phyloP scores from a whole-genome alignment of 2,888 invertebrate genomes.

The Leptothorax acervorum region DNA sequence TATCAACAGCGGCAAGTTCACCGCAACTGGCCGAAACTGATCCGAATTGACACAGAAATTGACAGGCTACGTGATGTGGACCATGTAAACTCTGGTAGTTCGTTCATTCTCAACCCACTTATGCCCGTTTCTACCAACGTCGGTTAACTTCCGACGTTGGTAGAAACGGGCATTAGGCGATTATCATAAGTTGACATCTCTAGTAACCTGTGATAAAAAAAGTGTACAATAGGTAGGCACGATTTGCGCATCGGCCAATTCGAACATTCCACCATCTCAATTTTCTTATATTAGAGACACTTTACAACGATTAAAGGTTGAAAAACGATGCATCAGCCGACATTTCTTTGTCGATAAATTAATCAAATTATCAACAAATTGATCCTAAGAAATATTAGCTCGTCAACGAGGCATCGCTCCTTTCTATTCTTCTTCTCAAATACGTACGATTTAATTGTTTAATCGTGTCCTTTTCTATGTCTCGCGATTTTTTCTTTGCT shows the following conservation, averaged over 20 bases:
- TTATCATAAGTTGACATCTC: not conserved
- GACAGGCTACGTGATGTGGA: not conserved
- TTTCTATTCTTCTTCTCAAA: not conserved
- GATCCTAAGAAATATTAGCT: not conserved
- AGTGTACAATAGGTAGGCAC: not conserved
- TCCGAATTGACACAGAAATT: not conserved
- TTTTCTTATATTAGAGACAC: not conserved
- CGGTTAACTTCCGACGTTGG: too few species aligned
- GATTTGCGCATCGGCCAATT: not conserved
- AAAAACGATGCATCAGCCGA: not conserved
- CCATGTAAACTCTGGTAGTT: conserved; percentile 16
- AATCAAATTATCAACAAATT: not conserved
- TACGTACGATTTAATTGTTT: not conserved
- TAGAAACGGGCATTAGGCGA: not conserved
- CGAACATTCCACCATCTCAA: not conserved
- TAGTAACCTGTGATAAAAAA: conserved; percentile 1
- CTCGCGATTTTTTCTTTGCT: not conserved
- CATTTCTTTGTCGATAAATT: not conserved
- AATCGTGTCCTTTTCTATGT: not conserved
- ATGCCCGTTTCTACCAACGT: too few species aligned
- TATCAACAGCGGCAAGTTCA: conserved; percentile 65
- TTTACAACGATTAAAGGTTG: not conserved
- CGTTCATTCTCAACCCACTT: not conserved
- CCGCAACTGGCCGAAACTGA: conserved; percentile 70
- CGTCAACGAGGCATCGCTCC: not conserved